Evolutionary conservation across 1,140 invertebrate species (phyloP).

Genomic region (Archivesica marissinica): DNA sequence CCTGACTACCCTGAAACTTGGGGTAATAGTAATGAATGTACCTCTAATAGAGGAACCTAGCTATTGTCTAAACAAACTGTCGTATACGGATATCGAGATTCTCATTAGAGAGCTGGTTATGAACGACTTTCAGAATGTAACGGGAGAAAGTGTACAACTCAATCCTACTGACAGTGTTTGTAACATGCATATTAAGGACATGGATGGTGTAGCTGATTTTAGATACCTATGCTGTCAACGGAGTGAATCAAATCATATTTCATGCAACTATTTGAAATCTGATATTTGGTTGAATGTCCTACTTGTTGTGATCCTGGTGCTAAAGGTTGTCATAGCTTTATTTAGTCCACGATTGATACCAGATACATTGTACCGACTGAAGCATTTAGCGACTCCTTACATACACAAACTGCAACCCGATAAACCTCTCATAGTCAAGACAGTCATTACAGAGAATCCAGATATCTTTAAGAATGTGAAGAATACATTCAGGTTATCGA

Average conservation of each 20-base stretch:
- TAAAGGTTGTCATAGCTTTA: slow-evolving; percentile 1
- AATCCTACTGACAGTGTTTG: background rate
- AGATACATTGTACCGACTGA: slow-evolving; percentile 9
- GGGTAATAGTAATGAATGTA: slow-evolving; percentile 3
- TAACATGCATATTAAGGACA: slow-evolving; percentile 15
- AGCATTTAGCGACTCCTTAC: background rate
- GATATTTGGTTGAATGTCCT: slow-evolving; percentile 31
- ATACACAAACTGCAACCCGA: background rate
- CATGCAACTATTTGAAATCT: background rate
- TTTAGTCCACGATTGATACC: slow-evolving; percentile 22
- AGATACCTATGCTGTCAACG: background rate
- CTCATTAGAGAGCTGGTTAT: slow-evolving; percentile 17
- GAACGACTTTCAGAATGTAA: slow-evolving; percentile 6
- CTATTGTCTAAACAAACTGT: background rate
- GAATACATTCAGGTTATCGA: background rate
- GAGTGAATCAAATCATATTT: background rate
- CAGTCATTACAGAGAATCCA: background rate
- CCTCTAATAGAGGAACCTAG: background rate
- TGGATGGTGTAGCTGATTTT: background rate
- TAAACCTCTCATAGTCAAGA: background rate
- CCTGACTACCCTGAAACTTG: background rate
- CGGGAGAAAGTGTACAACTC: background rate
- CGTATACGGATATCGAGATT: background rate
- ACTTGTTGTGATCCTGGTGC: background rate
- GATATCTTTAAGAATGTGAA: background rate